phyloP scores from a whole-genome alignment of 1,140 invertebrate species.

The Scaptodrosophila lebanonensis region DNA sequence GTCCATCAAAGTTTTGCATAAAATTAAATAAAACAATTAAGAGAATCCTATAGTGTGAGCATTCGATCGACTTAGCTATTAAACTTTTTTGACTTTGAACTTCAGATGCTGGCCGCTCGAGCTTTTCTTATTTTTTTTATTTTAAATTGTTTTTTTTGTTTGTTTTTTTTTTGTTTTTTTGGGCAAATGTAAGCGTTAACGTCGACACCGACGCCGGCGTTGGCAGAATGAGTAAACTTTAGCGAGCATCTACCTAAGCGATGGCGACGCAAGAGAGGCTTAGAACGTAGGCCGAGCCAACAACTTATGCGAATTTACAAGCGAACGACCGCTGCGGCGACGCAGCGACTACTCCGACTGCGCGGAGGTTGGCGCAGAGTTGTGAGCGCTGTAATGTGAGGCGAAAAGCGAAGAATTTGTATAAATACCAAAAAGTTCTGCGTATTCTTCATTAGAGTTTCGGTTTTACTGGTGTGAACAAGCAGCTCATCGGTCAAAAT shows the following conservation, averaged over 20 bases:
- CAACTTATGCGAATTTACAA: constrained; percentile 63
- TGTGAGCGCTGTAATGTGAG: constrained; percentile 47
- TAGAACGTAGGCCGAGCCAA: constrained; percentile 50
- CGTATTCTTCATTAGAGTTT: constrained; percentile 75
- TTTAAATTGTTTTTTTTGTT: too few relatives aligned
- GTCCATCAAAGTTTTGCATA: constrained; percentile 74
- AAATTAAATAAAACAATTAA: constrained; percentile 73
- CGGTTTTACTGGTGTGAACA: constrained; percentile 69
- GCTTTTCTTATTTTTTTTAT: constrained; percentile 42
- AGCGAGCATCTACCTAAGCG: constrained; percentile 30
- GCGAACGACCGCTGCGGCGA: background rate
- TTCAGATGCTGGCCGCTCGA: constrained; percentile 17
- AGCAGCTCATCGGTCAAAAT: constrained; percentile 63
- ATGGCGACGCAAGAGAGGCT: constrained; percentile 43
- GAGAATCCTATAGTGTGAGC: constrained; percentile 40
- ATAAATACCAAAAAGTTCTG: constrained; percentile 75
- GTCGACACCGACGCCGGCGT: constrained; percentile 4
- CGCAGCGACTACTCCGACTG: background rate
- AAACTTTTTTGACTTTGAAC: constrained; percentile 40
- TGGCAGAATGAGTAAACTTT: constrained; percentile 3
- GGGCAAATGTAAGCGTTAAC: constrained; percentile 9
- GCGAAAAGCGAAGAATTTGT: constrained; percentile 62
- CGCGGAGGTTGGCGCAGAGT: constrained; percentile 18
- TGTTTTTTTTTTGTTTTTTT: too few relatives aligned
- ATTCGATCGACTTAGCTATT: constrained; percentile 59